Evolutionary conservation across 2,113 vertebrate species (phyloP), one percentile per base, ranked within the genome.

Genomic region (Alligator sinensis): DNA sequence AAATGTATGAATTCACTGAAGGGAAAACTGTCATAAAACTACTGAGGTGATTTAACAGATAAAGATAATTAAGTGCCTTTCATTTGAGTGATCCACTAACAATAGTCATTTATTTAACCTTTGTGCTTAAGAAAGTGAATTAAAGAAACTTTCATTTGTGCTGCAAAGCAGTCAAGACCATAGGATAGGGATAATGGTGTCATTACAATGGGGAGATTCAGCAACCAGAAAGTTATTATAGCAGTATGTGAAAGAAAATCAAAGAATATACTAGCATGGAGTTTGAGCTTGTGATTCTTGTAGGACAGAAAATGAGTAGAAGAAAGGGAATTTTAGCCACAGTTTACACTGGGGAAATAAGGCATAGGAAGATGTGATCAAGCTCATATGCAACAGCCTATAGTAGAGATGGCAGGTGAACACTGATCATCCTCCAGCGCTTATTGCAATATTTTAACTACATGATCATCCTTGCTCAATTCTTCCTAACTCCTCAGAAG

Each of bases 21-120:
- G 89, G 84, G 96, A 96, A 95, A 96, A 96, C 88, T 84, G 87
- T 61, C 83, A 84, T 82, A 92, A 86, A 93, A 86, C 83, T 70
- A 92, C 76, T 91, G 93, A 92, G 90, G 76, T 86, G 92, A 92
- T 97, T 96, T 96, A 96, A 96, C 89, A 96, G 96, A 94, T 92
- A 94, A 82, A 92, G 95, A 95, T 94, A 95, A 96, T 96, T 87
- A 95, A 97, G 92, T 92, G 87, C 94, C 92, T 96, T 96, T 96
- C 95, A 94, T 96, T 92, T 94, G 82, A 92, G 95, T 89, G 93
- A 94, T 85, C 87, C 87, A 86, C 77, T 91, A 94, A 96, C 95
- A 97, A 95, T 91, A 72, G 76, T 47, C 64, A 66, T 94, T 96
- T 96, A 95, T 96, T 97, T 96, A 97, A 94, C 95, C 94, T 96